Evolutionary conservation across 2,888 invertebrate genomes (phyloP), one percentile per base, ranked within the genome.

Genomic region (Spilosoma lubricipeda): DNA sequence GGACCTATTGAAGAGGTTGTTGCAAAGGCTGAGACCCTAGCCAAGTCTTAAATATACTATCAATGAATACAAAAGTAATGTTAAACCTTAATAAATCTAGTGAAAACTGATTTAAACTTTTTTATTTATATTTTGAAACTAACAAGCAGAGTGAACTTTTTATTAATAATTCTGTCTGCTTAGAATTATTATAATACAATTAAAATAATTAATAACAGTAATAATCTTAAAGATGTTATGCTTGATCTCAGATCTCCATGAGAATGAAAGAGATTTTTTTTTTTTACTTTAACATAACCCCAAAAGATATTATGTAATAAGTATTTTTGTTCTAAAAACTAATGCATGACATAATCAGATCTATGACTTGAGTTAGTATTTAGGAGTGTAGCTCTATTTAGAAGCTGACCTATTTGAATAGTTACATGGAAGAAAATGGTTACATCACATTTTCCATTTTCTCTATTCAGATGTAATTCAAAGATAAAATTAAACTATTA

Each of bases 21-120:
- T 74, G 97, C 97, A 76, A 99, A 98, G 94, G 98, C 99, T 80
- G 98, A 98, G 86, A 97, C 97, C 80, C 94, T 98, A 83, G 97
- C 97, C 75, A 96, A 97, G 90, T 72, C 72, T n/a, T 77, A 77
- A 77, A 85, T 82, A 80, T 73, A 77, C 84, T 82, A 76, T 85
- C 85, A 87, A 87, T 87, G 86, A 75, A 86, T 88, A 88, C 82
- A 82, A 86, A 87, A 85, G 85, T 87, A 85, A 88, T 82, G 85
- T 80, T 90, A 90, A 90, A 87, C 89, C 86, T 86, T 85, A 91
- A 87, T 92, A 92, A 92, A 91, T 73, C 81, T 91, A 92, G 91
- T 89, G 71, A 83, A 89, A 89, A 84, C 30, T 70, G 59, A 66
- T 75, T 45, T 39, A 45, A 67, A 30, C 59, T 70, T 68, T 74